phyloP scores from a whole-genome alignment of 2,797 vertebrate species.

The Chelon labrosus region DNA sequence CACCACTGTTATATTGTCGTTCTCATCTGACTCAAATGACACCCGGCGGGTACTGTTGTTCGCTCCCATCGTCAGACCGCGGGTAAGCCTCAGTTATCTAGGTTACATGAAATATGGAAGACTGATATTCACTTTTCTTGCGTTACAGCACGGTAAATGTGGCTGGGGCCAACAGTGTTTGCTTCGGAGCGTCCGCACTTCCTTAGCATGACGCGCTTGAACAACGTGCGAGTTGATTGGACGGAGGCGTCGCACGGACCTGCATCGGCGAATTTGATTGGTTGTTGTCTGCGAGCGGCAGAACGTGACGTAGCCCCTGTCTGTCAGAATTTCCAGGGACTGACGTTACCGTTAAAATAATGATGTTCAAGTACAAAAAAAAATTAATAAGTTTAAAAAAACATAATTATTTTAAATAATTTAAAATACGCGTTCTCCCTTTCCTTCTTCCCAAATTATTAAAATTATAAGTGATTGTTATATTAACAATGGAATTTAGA shows the following conservation, averaged over 20 bases:
- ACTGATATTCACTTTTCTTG: constrained; percentile 8
- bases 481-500: too few species aligned
- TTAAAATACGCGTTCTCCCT: too few species aligned
- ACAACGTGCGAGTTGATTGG: constrained; percentile 69
- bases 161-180: constrained; percentile 26
- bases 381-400: too few species aligned
- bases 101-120: constrained; percentile 22
- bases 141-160: not conserved
- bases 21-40: constrained; percentile 95
- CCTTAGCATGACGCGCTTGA: constrained; percentile 61
- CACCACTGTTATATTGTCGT: constrained; percentile 95
- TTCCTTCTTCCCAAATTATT: too few species aligned
- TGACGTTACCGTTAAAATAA: too few species aligned
- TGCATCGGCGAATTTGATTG: constrained; percentile 46
- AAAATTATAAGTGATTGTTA: too few species aligned
- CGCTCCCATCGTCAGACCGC: constrained; percentile 88
- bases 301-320: too few species aligned
- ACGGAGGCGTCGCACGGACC: accelerated
- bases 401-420: too few species aligned
- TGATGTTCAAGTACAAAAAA: too few species aligned
- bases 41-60: constrained; percentile 91
- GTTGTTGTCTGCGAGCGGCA: not conserved
- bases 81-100: constrained; percentile 22
- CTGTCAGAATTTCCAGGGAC: too few species aligned
- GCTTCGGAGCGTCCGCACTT: constrained; percentile 50